Percentiles rank a stretch among this genome's conserved stretches.
These are phyloP conservation scores for Spheniscus mendiculus DNA, from an alignment of 2,113 vertebrate genomes.

Conservation along the genomic window DNA sequence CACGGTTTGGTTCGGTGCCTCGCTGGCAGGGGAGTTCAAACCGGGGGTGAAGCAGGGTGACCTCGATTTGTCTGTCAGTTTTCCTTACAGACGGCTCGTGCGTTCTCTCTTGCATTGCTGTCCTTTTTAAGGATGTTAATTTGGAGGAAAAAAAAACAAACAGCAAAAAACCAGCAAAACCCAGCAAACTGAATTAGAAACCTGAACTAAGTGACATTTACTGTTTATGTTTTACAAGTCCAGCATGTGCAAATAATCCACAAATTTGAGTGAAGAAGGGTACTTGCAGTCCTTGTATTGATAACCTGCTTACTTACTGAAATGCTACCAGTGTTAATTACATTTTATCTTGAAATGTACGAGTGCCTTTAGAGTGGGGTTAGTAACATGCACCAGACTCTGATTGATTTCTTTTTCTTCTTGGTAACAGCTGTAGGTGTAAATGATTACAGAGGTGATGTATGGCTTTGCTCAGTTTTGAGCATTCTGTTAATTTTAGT, in stretches of 20 bases:
- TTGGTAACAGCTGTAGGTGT: conserved; percentile 10
- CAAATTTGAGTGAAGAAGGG: not conserved
- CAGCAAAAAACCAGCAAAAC: not conserved
- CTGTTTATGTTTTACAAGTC: not conserved
- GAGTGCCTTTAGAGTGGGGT: conserved; percentile 4
- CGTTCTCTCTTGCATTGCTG: not conserved
- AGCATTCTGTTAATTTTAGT: conserved; percentile 15
- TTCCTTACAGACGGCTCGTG: not conserved
- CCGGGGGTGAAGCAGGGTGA: not conserved
- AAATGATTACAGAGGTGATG: conserved; percentile 6
- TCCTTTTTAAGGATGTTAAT: not conserved
- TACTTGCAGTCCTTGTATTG: conserved; percentile 7
- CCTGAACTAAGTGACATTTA: not conserved
- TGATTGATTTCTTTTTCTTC: conserved; percentile 17
- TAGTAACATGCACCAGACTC: not conserved
- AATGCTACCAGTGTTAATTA: conserved; percentile 18
- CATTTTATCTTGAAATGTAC: conserved; percentile 5
- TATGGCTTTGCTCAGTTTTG: conserved; percentile 1
- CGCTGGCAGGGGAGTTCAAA: not conserved
- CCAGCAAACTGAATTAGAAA: not conserved
- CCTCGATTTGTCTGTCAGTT: not conserved
- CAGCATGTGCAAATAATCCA: conserved; percentile 38
- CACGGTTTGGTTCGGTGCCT: rapidly evolving
- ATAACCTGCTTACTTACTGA: conserved; percentile 16
- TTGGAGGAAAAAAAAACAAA: not conserved